Base-by-base conservation (phyloP, 2,888 invertebrate species). In the Cataglyphis livida region DNA sequence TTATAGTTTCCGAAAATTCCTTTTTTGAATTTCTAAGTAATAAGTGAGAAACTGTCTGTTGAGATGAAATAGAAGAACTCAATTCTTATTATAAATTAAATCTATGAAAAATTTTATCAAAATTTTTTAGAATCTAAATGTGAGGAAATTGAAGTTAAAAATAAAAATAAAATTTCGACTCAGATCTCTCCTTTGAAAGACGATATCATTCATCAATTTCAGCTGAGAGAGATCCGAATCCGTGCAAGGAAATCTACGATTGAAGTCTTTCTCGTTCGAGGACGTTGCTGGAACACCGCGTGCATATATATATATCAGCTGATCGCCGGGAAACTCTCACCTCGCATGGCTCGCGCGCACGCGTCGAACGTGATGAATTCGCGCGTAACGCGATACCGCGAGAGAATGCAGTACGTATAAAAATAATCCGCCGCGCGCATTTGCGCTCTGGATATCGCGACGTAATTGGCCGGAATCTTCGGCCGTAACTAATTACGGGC, bases 401-500 rank as follows among this genome's bases (percentile, higher is more conserved):
- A n/a, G 25, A 81, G 85, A 83, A 79, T 76, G 83, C 79, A 73
- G 78, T n/a, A 82, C 75, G 76, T 79, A n/a, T 51, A 51, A 51
- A 51, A 51, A 51, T 51, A 85, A 89, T 81, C 83, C 66, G 73
- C 54, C 66, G 83, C 75, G 51, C 75, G 25, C 73, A 91, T 93
- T 93, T 90, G 91, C 93, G 93, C 93, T 94, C 94, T 93, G 93
- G 90, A 93, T 93, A 93, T 85, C 70, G 82, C 89, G 88, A 91
- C 92, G 90, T 93, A 94, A 94, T 94, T 94, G 92, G 90, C 90
- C 90, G 82, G 91, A 88, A 93, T 93, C 93, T 90, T 89, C 88
- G 90, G 89, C 92, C 93, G 93, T 92, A 92, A 94, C 94, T 93
- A 94, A 94, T 94, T 94, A 89, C 90, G 87, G 87, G 70, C 66